Percentiles rank a stretch among this genome's conserved stretches.
Evolutionary conservation across 2,888 invertebrate species (phyloP).

Genomic region (Serripes groenlandicus): DNA sequence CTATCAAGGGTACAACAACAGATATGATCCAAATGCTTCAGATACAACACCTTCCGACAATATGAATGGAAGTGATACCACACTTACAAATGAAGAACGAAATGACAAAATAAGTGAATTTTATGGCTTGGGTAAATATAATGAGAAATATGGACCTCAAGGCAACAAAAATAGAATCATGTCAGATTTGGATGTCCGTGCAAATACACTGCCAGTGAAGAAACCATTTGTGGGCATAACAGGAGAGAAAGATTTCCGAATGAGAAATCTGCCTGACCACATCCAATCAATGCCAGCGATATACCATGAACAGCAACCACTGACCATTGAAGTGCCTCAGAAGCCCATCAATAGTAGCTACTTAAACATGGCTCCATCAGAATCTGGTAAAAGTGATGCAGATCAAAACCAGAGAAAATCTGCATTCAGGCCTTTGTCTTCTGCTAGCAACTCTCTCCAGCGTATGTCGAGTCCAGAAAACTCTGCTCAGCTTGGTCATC

Average conservation of each 20-base stretch:
- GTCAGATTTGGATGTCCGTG: slow-evolving; percentile 63
- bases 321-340: slow-evolving; percentile 39
- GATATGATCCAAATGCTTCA: slow-evolving; percentile 28
- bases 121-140: slow-evolving; percentile 64
- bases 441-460: slow-evolving; percentile 55
- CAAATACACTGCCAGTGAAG: slow-evolving; percentile 51
- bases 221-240: slow-evolving; percentile 58
- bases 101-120: slow-evolving; percentile 61
- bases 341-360: slow-evolving; percentile 45
- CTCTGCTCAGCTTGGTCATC: slow-evolving; percentile 36
- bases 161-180: slow-evolving; percentile 41
- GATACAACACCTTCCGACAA: slow-evolving; percentile 32
- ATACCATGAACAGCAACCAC: slow-evolving; percentile 57
- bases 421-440: slow-evolving; percentile 71
- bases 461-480: slow-evolving; percentile 39
- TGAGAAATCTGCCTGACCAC: slow-evolving; percentile 63
- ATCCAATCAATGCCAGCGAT: slow-evolving; percentile 67
- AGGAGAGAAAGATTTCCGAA: slow-evolving; percentile 64
- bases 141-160: slow-evolving; percentile 42
- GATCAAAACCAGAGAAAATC: slow-evolving; percentile 65
- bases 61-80: slow-evolving; percentile 58
- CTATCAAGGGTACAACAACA: slow-evolving; percentile 10
- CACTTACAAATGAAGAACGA: slow-evolving; percentile 61
- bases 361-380: slow-evolving; percentile 26
- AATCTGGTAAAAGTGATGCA: neutral